Percentiles rank a stretch among this genome's conserved stretches.
These are phyloP conservation scores for Cassiopea andromeda DNA, from an alignment of 30 jellyfish, hydroid and myxozoan genomes.

Conservation along the genomic window DNA sequence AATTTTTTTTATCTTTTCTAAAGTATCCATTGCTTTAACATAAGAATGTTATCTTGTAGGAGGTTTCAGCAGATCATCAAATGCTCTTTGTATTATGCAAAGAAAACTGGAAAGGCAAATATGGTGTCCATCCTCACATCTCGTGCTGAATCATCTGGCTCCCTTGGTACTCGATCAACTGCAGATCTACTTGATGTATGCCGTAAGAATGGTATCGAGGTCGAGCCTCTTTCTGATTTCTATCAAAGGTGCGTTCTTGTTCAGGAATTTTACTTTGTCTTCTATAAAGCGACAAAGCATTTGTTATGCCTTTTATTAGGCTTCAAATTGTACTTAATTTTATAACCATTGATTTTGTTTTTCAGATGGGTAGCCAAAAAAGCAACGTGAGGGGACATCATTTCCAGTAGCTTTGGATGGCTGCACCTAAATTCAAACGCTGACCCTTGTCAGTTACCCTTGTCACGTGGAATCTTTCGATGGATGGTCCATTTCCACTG, in stretches of 20 bases:
- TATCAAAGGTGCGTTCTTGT: conserved; percentile 70
- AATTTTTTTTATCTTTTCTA: no score
- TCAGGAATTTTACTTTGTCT: background rate
- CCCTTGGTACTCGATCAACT: conserved; percentile 88
- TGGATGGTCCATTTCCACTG: background rate
- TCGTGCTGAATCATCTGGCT: conserved; percentile 57
- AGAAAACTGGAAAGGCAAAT: conserved; percentile 54
- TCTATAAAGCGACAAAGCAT: background rate
- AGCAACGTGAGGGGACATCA: conserved; percentile 7
- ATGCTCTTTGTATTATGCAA: conserved; percentile 88
- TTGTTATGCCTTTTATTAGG: no score
- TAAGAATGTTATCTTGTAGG: conserved; percentile 45
- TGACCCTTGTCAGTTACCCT: background rate
- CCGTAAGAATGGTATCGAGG: conserved; percentile 67
- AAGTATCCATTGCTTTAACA: background rate
- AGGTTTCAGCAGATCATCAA: conserved; percentile 88
- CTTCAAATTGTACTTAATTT: no score
- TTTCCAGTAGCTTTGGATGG: background rate
- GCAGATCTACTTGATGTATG: conserved; percentile 83
- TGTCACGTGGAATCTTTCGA: background rate
- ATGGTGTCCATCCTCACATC: conserved; percentile 86
- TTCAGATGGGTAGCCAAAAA: conserved; percentile 56
- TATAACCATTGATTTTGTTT: no score
- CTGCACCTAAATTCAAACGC: background rate
- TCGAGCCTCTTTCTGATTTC: conserved; percentile 86